These are phyloP conservation scores for Eonycteris spelaea DNA, from an alignment of 2,113 vertebrate species.

Conservation along the genomic window DNA sequence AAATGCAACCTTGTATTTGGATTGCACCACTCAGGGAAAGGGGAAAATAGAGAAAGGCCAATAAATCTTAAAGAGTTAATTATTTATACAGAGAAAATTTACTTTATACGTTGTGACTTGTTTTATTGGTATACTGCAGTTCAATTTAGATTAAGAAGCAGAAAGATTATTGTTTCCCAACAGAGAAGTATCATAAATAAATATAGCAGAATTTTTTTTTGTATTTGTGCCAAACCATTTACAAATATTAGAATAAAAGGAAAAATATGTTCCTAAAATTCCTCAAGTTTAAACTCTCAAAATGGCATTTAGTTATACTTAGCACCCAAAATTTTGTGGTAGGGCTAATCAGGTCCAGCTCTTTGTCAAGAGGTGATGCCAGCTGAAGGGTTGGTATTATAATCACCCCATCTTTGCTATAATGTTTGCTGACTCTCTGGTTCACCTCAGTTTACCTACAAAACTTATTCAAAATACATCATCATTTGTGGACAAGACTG, in stretches of 20 bases:
- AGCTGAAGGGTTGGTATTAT: background rate
- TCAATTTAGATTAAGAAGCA: conserved; percentile 83
- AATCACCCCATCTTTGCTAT: background rate
- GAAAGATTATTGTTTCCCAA: conserved; percentile 80
- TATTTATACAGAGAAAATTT: conserved; percentile 83
- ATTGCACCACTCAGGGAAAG: conserved; percentile 73
- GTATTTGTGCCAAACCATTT: conserved; percentile 55
- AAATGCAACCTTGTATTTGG: conserved; percentile 80
- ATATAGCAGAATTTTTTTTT: conserved; percentile 67
- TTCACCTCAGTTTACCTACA: background rate
- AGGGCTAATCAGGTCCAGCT: background rate
- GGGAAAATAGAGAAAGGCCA: conserved; percentile 74
- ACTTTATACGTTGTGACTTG: conserved; percentile 79
- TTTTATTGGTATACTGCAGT: conserved; percentile 77
- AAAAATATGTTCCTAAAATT: conserved; percentile 47
- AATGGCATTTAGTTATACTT: background rate
- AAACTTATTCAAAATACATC: background rate
- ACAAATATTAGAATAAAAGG: conserved; percentile 55
- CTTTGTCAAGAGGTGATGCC: background rate
- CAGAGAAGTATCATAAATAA: conserved; percentile 79
- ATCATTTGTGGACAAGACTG: background rate
- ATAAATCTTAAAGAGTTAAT: conserved; percentile 84
- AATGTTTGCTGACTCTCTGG: background rate
- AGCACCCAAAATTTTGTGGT: background rate
- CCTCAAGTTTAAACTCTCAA: conserved; percentile 9